These are phyloP conservation scores for Chanos chanos DNA, from an alignment of 2,797 vertebrate genomes.

Conservation along the genomic window DNA sequence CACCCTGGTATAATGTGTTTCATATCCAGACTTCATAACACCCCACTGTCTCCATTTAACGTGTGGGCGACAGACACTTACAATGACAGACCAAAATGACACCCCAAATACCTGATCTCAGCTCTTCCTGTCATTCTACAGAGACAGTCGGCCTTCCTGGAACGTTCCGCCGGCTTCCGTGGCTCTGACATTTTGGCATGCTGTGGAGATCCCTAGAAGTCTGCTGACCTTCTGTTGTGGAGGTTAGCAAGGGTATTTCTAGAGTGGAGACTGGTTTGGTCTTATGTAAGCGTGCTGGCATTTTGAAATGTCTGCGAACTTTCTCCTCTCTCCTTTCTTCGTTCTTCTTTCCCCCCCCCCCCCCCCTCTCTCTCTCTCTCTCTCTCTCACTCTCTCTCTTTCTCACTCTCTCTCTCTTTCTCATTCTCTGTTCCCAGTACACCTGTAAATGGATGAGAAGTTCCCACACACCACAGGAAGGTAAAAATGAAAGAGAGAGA, in stretches of 20 bases:
- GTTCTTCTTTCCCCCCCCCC: too few species aligned
- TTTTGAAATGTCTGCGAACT: neutral
- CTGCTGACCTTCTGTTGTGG: neutral
- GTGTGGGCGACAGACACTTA: too few species aligned
- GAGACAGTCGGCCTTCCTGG: neutral
- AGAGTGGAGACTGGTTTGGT: too few species aligned
- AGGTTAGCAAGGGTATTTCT: too few species aligned
- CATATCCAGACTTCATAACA: too few species aligned
- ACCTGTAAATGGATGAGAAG: too few species aligned
- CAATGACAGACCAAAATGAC: neutral
- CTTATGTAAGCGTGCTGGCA: neutral
- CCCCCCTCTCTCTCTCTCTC: neutral
- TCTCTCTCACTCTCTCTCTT: neutral
- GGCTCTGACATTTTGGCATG: neutral
- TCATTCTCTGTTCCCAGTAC: constrained; percentile 6
- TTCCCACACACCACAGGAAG: too few species aligned
- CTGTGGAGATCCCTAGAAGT: neutral
- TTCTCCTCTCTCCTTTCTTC: too few species aligned
- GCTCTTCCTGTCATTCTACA: constrained; percentile 8
- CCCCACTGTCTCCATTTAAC: too few species aligned
- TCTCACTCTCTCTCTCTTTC: neutral
- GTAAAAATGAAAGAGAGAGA: too few species aligned
- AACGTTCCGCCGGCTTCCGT: neutral
- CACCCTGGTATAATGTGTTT: too few species aligned
- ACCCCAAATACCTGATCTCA: constrained; percentile 19